phyloP scores from a whole-genome alignment of 2,113 vertebrate species.

The Phalacrocorax brasilianus region DNA sequence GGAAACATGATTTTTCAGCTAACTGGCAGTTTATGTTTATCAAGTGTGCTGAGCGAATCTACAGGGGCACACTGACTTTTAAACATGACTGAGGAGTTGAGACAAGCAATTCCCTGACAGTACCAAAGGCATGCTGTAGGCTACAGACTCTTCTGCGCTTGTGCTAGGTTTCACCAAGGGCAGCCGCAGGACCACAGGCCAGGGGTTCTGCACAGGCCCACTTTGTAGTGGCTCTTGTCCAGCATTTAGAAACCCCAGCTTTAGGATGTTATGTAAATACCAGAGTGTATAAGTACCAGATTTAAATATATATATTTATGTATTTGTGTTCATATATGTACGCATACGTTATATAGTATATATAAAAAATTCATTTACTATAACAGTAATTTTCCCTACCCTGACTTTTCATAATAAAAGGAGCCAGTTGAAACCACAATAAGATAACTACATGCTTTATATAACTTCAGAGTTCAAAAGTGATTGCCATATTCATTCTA shows the following conservation, averaged over 20 bases:
- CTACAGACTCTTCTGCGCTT: fast-evolving
- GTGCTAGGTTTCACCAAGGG: neutral
- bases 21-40: neutral
- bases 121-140: fast-evolving
- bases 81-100: neutral
- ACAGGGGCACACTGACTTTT: neutral
- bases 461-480: neutral
- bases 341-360: neutral
- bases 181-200: no score
- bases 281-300: neutral
- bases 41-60: neutral
- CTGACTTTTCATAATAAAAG: neutral
- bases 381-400: neutral
- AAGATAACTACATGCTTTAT: neutral
- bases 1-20: neutral
- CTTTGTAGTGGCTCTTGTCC: neutral
- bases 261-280: neutral
- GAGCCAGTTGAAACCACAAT: neutral
- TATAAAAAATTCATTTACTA: neutral
- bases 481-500: neutral
- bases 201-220: neutral
- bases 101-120: neutral
- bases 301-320: neutral
- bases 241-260: neutral
- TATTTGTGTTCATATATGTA: neutral